Conservation (phyloP, 92 coral and sea anemone species). For the Meandrina meandrites region DNA sequence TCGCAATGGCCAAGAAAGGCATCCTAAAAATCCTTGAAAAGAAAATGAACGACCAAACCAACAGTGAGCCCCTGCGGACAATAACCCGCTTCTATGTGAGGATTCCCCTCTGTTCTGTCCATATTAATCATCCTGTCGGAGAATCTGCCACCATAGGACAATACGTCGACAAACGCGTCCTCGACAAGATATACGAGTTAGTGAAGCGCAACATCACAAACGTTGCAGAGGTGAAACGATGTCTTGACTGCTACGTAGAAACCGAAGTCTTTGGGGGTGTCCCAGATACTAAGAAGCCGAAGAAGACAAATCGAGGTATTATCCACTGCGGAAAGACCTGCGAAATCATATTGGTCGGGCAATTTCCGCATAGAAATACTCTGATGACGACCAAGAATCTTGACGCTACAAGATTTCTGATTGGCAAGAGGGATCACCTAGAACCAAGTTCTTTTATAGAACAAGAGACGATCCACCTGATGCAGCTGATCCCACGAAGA, state of each 20-base stretch:
- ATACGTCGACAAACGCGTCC: conserved; percentile 30
- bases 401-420: conserved; percentile 34
- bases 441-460: conserved; percentile 15
- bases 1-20: conserved; percentile 14
- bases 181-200: conserved; percentile 24
- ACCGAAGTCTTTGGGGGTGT: conserved; percentile 35
- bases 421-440: conserved; percentile 25
- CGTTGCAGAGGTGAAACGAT: conserved; percentile 19
- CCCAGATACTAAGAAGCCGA: conserved; percentile 17
- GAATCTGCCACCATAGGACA: conserved; percentile 39
- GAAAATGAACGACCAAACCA: neutral
- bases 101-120: conserved; percentile 26
- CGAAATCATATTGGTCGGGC: neutral
- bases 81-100: conserved; percentile 5
- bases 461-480: neutral
- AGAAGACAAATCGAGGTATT: conserved; percentile 38
- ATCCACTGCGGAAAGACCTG: conserved; percentile 29
- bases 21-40: neutral
- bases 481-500: neutral
- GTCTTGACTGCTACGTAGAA: conserved; percentile 15
- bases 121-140: conserved; percentile 37
- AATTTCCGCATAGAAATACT: conserved; percentile 12
- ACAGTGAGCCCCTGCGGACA: neutral
- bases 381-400: conserved; percentile 38
- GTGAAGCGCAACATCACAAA: conserved; percentile 30